phyloP scores from a whole-genome alignment of 1,140 invertebrate species.

The Dinoponera quadriceps region DNA sequence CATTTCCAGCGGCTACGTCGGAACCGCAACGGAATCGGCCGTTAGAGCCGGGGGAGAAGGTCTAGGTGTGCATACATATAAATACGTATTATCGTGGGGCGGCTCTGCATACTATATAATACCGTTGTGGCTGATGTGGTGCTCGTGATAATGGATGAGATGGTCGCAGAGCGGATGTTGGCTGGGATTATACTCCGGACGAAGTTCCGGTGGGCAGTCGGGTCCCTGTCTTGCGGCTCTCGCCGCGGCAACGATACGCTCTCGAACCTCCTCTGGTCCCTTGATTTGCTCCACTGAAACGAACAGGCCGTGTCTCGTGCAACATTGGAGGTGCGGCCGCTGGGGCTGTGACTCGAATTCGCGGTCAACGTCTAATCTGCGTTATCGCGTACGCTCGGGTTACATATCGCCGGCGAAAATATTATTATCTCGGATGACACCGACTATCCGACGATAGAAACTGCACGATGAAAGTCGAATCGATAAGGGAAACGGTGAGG shows the following conservation, averaged over 20 bases:
- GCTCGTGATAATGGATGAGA: conserved; percentile 85
- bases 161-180: conserved; percentile 83
- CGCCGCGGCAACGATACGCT: conserved; percentile 90
- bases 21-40: conserved; percentile 46
- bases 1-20: conserved; percentile 42
- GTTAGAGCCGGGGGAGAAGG: conserved; percentile 22
- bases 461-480: neutral
- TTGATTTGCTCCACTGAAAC: conserved; percentile 92
- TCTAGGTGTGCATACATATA: conserved; percentile 33
- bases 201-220: conserved; percentile 87
- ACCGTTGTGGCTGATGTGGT: conserved; percentile 83
- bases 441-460: neutral
- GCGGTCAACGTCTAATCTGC: no score
- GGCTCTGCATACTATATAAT: conserved; percentile 64
- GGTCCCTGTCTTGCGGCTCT: conserved; percentile 87
- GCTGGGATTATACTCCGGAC: conserved; percentile 84
- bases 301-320: conserved; percentile 20
- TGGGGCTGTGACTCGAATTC: no score
- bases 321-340: conserved; percentile 4
- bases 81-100: conserved; percentile 29
- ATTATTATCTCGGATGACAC: no score
- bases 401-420: no score
- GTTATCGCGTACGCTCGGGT: no score
- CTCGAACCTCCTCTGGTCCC: conserved; percentile 88
- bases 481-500: no score